A percentile compares a stretch with the other conserved stretches of the same genome.
These are phyloP conservation scores for Muntiacus muntjak DNA, from an alignment of 2,113 vertebrate genomes.

Conservation along the genomic window DNA sequence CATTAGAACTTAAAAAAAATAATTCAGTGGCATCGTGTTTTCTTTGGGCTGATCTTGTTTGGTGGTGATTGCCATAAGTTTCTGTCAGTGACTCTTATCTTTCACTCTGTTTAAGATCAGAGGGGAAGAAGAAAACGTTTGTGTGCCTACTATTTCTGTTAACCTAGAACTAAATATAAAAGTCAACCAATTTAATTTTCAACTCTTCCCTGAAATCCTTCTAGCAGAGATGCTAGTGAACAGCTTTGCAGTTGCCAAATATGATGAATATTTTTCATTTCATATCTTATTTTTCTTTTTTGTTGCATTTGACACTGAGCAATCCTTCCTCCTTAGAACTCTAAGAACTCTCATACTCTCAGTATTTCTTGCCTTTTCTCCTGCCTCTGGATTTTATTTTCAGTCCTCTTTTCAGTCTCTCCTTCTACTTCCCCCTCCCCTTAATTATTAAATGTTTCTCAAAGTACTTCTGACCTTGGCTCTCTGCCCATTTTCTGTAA, in stretches of 20 bases:
- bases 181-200: constrained; percentile 41
- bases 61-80: neutral
- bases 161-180: neutral
- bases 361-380: neutral
- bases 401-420: neutral
- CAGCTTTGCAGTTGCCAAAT: neutral
- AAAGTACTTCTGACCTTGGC: neutral
- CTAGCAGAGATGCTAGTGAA: neutral
- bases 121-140: neutral
- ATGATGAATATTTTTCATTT: neutral
- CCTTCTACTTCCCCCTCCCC: neutral
- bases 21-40: neutral
- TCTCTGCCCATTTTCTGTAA: neutral
- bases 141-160: neutral
- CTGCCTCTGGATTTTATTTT: neutral
- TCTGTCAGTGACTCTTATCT: neutral
- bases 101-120: constrained; percentile 15
- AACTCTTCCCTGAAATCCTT: neutral
- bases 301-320: neutral
- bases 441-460: constrained; percentile 4
- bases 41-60: neutral
- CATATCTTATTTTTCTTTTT: neutral
- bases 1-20: constrained; percentile 3
- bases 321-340: neutral
- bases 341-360: neutral